phyloP scores from a whole-genome alignment of 2,797 vertebrate genomes.

The Geotrypetes seraphini region DNA sequence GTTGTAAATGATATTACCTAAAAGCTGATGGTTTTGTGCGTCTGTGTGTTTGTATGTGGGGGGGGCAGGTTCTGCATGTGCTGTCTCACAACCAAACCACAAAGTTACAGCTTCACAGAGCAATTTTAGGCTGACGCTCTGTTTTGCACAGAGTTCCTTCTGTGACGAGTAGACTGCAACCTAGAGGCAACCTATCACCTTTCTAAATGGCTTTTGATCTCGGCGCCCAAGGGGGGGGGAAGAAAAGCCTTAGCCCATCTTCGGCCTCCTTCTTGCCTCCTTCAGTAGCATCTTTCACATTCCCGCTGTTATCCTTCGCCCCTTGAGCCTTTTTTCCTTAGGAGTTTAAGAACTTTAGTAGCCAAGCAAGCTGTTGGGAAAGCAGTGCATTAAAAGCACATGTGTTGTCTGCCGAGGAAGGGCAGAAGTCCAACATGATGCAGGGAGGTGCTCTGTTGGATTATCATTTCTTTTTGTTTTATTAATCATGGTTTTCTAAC shows the following conservation, averaged over 20 bases:
- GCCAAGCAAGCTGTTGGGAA: constrained; percentile 30
- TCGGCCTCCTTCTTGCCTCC: too few species aligned
- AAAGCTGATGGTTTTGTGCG: constrained; percentile 48
- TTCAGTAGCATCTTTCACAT: too few species aligned
- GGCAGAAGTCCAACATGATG: constrained; percentile 20
- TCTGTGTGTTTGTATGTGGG: neutral
- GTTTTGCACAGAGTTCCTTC: constrained; percentile 11
- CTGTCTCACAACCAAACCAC: constrained; percentile 14
- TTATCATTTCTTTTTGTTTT: constrained; percentile 30
- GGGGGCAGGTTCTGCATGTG: constrained; percentile 7
- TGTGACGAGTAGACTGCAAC: constrained; percentile 11
- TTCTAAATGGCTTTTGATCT: too few species aligned
- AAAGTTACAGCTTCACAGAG: constrained; percentile 13
- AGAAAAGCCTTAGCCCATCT: too few species aligned
- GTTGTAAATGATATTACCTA: constrained; percentile 43
- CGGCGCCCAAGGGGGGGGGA: too few species aligned
- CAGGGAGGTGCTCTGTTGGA: constrained; percentile 18
- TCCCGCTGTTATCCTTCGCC: neutral
- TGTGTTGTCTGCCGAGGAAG: constrained; percentile 16
- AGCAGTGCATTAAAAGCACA: neutral
- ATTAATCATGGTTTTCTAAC: constrained; percentile 33
- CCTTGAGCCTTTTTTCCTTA: constrained; percentile 15
- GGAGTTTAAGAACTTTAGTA: constrained; percentile 11
- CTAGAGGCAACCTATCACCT: constrained; percentile 7
- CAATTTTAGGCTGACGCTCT: constrained; percentile 9